Evolutionary conservation across 2,113 vertebrate genomes (phyloP).

Genomic region (Gymnogyps californianus): DNA sequence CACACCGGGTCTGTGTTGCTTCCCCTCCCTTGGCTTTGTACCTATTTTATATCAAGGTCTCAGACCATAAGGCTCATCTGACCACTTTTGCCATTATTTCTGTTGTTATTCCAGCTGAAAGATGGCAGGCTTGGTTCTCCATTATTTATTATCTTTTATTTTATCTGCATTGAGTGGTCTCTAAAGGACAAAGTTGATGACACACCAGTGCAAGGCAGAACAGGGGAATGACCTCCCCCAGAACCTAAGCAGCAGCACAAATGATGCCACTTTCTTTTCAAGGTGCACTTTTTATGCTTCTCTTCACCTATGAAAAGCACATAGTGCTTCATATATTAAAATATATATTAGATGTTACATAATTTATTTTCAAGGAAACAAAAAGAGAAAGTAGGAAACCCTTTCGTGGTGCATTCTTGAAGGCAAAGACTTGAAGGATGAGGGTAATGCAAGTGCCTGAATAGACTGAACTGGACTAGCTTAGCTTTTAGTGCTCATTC

Average conservation of each 20-base stretch:
- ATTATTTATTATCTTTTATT: background rate
- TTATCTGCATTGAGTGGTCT: background rate
- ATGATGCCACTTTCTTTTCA: background rate
- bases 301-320: background rate
- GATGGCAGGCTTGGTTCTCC: background rate
- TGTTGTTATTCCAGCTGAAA: background rate
- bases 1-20: accelerated
- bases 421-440: background rate
- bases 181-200: background rate
- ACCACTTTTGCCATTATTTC: background rate
- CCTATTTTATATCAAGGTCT: background rate
- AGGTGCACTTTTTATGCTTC: background rate
- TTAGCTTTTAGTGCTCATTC: background rate
- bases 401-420: background rate
- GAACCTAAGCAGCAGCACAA: background rate
- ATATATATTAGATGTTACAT: background rate
- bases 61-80: background rate
- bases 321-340: background rate
- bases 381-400: background rate
- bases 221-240: background rate
- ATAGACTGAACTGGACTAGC: background rate
- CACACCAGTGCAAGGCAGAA: background rate
- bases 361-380: background rate
- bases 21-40: background rate
- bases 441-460: background rate